These are phyloP conservation scores for Apocrypta bakeri DNA, from an alignment of 1,140 invertebrate genomes.

Conservation along the genomic window DNA sequence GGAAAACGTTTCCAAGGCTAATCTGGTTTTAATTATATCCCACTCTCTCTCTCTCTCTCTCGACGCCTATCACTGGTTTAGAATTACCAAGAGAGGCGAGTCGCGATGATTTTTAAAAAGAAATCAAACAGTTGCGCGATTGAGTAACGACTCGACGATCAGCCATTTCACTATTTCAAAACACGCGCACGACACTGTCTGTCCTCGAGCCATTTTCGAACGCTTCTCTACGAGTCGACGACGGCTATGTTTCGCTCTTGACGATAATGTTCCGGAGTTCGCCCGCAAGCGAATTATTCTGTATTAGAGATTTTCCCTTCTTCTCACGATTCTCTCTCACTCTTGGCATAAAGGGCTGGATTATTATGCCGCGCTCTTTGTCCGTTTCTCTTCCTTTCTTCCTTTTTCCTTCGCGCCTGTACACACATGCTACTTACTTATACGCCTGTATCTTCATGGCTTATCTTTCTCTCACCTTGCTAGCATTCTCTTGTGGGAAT, in stretches of 20 bases:
- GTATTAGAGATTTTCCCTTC: too few species aligned
- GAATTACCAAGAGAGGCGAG: conserved; percentile 23
- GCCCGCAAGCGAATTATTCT: not conserved
- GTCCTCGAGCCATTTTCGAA: not conserved
- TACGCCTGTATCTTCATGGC: conserved; percentile 7
- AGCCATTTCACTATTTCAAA: conserved; percentile 34
- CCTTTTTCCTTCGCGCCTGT: not conserved
- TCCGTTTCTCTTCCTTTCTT: not conserved
- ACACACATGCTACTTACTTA: not conserved
- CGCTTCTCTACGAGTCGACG: not conserved
- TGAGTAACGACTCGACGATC: conserved; percentile 24
- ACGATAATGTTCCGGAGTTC: too few species aligned
- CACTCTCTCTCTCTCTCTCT: too few species aligned
- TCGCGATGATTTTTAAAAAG: not conserved
- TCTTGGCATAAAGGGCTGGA: not conserved
- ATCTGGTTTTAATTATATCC: conserved; percentile 46
- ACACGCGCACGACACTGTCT: not conserved
- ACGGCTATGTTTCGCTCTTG: too few species aligned
- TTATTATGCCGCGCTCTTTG: not conserved
- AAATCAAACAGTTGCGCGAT: not conserved
- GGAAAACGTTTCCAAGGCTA: conserved; percentile 22
- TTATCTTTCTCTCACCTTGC: conserved; percentile 38
- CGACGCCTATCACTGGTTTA: not conserved
- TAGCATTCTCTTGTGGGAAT: conserved; percentile 26
- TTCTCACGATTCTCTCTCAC: not conserved